A percentile compares a stretch with the other conserved stretches of the same genome.
Evolutionary conservation across 2,113 vertebrate genomes (phyloP).

Genomic region (Talpa occidentalis): DNA sequence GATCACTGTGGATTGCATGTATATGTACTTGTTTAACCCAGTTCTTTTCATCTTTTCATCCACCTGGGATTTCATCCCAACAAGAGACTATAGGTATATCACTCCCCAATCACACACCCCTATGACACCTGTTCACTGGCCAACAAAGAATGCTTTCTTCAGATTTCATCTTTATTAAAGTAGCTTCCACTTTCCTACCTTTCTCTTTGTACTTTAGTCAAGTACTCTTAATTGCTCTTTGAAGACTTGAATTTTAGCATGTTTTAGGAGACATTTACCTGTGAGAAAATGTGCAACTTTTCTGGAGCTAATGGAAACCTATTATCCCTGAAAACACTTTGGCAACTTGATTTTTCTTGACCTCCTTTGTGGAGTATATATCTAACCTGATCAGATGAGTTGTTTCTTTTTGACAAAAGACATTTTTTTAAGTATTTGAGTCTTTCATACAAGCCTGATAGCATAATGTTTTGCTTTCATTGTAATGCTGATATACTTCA

Average conservation of each 20-base stretch:
- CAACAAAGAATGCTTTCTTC: background rate
- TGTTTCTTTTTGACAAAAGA: background rate
- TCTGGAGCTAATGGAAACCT: background rate
- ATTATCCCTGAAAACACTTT: background rate
- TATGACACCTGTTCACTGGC: background rate
- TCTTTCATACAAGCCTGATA: background rate
- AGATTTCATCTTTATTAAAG: conserved; percentile 5
- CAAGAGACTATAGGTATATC: background rate
- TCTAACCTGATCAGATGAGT: conserved; percentile 14
- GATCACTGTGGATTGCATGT: background rate
- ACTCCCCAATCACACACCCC: background rate
- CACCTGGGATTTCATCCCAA: background rate
- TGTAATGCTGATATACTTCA: background rate
- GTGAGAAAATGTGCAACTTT: background rate
- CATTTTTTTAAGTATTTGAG: background rate
- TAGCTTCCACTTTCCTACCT: background rate
- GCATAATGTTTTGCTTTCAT: background rate
- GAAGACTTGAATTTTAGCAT: background rate
- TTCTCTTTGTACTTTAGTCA: conserved; percentile 32
- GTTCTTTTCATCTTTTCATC: background rate
- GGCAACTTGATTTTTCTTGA: background rate
- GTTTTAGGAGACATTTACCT: background rate
- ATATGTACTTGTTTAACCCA: background rate
- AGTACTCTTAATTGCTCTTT: background rate
- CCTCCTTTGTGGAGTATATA: background rate